These are phyloP conservation scores for Trichoplusia ni DNA, from an alignment of 1,140 invertebrate species.

Conservation along the genomic window DNA sequence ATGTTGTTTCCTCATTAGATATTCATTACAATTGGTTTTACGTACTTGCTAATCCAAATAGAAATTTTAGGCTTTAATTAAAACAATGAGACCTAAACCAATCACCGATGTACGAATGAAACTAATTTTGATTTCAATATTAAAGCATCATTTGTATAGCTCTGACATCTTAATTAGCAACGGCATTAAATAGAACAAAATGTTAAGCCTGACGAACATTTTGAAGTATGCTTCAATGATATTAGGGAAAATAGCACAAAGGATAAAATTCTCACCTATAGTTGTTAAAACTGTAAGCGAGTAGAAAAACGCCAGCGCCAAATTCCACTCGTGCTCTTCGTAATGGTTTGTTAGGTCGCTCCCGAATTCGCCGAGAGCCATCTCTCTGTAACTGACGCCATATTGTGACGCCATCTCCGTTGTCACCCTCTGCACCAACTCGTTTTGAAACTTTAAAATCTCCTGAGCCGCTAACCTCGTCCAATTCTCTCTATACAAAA, in stretches of 20 bases:
- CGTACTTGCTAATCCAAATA: too few relatives aligned
- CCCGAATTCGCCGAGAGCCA: constrained; percentile 76
- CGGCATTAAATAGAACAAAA: too few relatives aligned
- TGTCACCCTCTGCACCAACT: constrained; percentile 89
- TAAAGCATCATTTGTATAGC: too few relatives aligned
- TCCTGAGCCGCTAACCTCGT: constrained; percentile 84
- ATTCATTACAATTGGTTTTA: background rate
- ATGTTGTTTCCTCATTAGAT: background rate
- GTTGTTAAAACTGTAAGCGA: constrained; percentile 97
- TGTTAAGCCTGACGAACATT: background rate
- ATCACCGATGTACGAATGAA: too few relatives aligned
- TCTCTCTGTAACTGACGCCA: constrained; percentile 78
- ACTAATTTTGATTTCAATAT: too few relatives aligned
- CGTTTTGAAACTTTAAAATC: constrained; percentile 86
- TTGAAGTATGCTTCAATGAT: constrained; percentile 6
- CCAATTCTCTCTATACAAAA: constrained; percentile 97
- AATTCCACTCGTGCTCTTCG: constrained; percentile 92
- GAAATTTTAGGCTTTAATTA: too few relatives aligned
- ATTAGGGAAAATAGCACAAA: background rate
- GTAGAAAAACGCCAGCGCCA: constrained; percentile 96
- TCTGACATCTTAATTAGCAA: too few relatives aligned
- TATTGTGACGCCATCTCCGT: constrained; percentile 86
- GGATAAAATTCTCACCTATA: constrained; percentile 89
- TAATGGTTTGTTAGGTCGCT: constrained; percentile 68
- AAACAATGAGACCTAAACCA: too few relatives aligned